Base-by-base conservation (phyloP, 2,888 invertebrate species). In the Yponomeuta malinellus region DNA sequence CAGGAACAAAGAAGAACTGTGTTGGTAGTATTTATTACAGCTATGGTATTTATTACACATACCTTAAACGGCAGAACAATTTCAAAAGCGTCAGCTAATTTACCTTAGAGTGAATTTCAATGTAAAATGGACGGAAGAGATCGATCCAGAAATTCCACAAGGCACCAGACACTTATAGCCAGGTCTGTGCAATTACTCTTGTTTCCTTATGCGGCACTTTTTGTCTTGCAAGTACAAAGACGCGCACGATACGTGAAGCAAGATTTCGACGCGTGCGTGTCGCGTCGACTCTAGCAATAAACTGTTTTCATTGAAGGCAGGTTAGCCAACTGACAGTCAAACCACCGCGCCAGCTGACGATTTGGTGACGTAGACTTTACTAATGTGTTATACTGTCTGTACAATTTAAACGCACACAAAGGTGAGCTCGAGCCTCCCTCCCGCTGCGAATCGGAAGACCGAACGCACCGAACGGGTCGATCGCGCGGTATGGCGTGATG, bases 401-500 rank as follows among this genome's bases (percentile, higher is more conserved):
- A 37, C 67, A 31, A 67, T 33, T 37, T 15, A n/a, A 29, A 67
- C 33, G 43, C 43, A 67, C 43, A 37, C 33, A 67, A 37, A 67
- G 33, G n/a, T 31, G 37, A 63, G 33, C 23, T 71, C 69, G 70
- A 70, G 73, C 73, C 72, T 73, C 63, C 70, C 71, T 68, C 66
- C 48, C 71, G 63, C 63, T 12, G 37, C 29, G 23, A 31, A 65
- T 68, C 48, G 69, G 31, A 70, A 59, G 59, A 48, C 48, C 2
- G 65, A 23, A 29, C 75, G 76, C 33, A 48, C 48, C 9, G 65
- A 23, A 29, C 75, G 76, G 79, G 82, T 78, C 80, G 80, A 85
- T 88, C 84, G 88, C 83, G 83, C 82, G 88, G 81, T 82, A 81
- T 91, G 90, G 90, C 91, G 90, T 90, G 87, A 88, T 85, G 78